Evolutionary conservation across 2,888 invertebrate species (phyloP).

Genomic region (Apomyelois bistriatella): DNA sequence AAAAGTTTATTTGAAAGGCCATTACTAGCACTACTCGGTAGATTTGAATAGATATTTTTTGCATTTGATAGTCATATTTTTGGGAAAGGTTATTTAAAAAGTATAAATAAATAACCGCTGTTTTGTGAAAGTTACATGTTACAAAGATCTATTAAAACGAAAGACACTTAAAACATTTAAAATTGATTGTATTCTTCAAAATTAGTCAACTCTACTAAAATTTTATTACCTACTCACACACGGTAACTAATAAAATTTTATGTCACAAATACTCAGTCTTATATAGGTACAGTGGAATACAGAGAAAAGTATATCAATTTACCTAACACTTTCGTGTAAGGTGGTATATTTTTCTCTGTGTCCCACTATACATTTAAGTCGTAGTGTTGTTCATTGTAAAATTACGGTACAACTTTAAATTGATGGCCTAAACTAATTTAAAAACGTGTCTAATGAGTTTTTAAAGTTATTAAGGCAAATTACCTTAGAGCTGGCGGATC

Average conservation of each 20-base stretch:
- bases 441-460: constrained; percentile 60
- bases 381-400: constrained; percentile 30
- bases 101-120: neutral
- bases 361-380: no score
- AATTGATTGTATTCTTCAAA: constrained; percentile 10
- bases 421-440: constrained; percentile 32
- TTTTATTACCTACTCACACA: constrained; percentile 37
- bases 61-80: no score
- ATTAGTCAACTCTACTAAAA: constrained; percentile 27
- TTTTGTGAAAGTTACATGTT: no score
- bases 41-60: no score
- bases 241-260: constrained; percentile 48
- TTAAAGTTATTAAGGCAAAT: constrained; percentile 72
- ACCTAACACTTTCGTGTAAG: no score
- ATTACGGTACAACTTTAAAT: constrained; percentile 15
- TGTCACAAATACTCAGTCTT: constrained; percentile 28
- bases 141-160: no score
- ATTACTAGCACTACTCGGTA: no score
- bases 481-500: constrained; percentile 52
- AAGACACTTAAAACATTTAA: neutral
- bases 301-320: no score
- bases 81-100: no score
- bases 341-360: no score
- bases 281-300: no score
- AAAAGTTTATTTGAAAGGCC: no score